phyloP scores from a whole-genome alignment of 2,888 invertebrate species.

The Cinara cedri region DNA sequence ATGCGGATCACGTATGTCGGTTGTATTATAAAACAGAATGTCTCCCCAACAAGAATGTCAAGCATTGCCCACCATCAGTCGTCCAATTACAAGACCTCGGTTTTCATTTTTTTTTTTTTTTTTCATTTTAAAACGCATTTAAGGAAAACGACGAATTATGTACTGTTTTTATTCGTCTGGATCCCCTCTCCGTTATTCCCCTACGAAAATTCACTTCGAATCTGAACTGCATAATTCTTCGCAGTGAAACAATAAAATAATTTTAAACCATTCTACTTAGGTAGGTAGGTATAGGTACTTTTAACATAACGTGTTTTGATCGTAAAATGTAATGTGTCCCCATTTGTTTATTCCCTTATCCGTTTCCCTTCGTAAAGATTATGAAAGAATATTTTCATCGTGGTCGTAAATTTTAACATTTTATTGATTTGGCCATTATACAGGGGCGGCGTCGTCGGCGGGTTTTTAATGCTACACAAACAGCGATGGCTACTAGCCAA shows the following conservation, averaged over 20 bases:
- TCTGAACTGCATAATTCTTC: constrained; percentile 14
- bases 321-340: constrained; percentile 24
- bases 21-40: constrained; percentile 53
- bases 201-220: background rate
- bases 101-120: constrained; percentile 4
- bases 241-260: constrained; percentile 20
- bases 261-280: background rate
- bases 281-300: too few species aligned
- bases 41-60: constrained; percentile 44
- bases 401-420: constrained; percentile 48
- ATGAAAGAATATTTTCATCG: constrained; percentile 44
- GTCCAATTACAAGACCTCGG: constrained; percentile 45
- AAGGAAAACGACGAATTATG: background rate
- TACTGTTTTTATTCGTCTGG: background rate
- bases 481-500: constrained; percentile 49
- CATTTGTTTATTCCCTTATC: constrained; percentile 19
- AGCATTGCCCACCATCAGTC: constrained; percentile 27
- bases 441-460: constrained; percentile 17
- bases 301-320: constrained; percentile 24
- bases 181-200: background rate
- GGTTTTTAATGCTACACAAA: constrained; percentile 30
- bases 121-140: background rate
- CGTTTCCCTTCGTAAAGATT: constrained; percentile 4
- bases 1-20: constrained; percentile 50
- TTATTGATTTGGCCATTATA: constrained; percentile 49